Percentiles rank a stretch among this genome's conserved stretches.
Conservation (phyloP, 2,888 invertebrate species). For the Sesia apiformis region DNA sequence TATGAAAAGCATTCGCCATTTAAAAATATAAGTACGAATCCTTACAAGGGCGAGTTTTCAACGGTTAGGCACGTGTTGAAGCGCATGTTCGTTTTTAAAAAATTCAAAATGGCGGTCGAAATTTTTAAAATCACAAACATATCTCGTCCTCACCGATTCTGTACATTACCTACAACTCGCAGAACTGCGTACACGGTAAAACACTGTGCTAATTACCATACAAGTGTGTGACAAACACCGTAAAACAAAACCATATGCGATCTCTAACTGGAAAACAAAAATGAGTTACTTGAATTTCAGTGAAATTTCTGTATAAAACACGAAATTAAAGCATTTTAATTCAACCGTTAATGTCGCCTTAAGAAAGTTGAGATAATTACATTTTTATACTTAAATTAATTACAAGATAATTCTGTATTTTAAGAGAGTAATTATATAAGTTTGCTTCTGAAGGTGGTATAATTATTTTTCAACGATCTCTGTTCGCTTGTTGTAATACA, state of each 20-base stretch:
- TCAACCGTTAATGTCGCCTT: constrained; percentile 7
- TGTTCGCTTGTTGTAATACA: too few species aligned
- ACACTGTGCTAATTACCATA: background rate
- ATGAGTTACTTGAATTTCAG: constrained; percentile 1
- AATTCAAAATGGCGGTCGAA: constrained; percentile 2
- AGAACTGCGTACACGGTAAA: background rate
- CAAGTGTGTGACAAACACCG: background rate
- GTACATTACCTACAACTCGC: background rate
- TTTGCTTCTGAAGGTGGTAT: too few species aligned
- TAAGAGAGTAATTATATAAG: background rate
- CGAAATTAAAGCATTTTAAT: constrained; percentile 8
- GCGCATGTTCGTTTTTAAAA: background rate
- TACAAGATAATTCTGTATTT: background rate
- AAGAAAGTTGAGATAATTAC: constrained; percentile 3
- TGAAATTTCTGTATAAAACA: constrained; percentile 3
- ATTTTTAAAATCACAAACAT: background rate
- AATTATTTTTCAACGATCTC: too few species aligned
- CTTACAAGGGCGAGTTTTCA: background rate
- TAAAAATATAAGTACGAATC: background rate
- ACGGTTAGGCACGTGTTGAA: constrained; percentile 1
- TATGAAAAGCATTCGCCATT: background rate
- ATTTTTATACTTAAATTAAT: constrained; percentile 5
- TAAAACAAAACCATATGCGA: background rate
- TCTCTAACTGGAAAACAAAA: constrained; percentile 3
- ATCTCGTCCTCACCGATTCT: background rate